These are phyloP conservation scores for Ctenopoma multispine DNA, from an alignment of 2,797 vertebrate species.

Conservation along the genomic window DNA sequence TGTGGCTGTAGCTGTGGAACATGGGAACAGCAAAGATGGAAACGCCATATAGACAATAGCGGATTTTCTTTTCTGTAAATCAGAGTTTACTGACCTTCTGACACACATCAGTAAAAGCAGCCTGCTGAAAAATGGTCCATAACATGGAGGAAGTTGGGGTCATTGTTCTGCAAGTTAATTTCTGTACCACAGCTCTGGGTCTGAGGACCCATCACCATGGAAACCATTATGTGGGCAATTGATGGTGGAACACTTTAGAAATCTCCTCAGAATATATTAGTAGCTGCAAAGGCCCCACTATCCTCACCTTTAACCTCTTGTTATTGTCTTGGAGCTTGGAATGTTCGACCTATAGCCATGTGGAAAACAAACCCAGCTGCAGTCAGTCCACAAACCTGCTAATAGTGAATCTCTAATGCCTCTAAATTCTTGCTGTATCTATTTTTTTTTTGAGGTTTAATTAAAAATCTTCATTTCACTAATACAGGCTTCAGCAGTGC, in stretches of 20 bases:
- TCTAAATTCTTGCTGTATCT: background rate
- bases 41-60: conserved; percentile 52
- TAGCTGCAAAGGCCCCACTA: conserved; percentile 61
- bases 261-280: conserved; percentile 79
- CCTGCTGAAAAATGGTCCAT: conserved; percentile 58
- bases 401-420: background rate
- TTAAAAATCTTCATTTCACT: background rate
- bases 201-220: conserved; percentile 76
- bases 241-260: conserved; percentile 72
- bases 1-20: conserved; percentile 46
- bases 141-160: conserved; percentile 64
- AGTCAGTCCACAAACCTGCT: conserved; percentile 1
- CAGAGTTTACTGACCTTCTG: conserved; percentile 65
- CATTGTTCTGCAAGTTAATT: conserved; percentile 75
- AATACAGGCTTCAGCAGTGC: background rate
- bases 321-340: conserved; percentile 66
- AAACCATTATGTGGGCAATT: conserved; percentile 80
- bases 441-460: conserved; percentile 11
- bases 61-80: conserved; percentile 57
- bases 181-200: conserved; percentile 68
- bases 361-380: conserved; percentile 35
- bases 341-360: conserved; percentile 52
- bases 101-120: conserved; percentile 49
- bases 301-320: conserved; percentile 68
- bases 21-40: conserved; percentile 62